These are phyloP conservation scores for Callimorpha dominula DNA, from an alignment of 2,888 invertebrate species.

Conservation along the genomic window DNA sequence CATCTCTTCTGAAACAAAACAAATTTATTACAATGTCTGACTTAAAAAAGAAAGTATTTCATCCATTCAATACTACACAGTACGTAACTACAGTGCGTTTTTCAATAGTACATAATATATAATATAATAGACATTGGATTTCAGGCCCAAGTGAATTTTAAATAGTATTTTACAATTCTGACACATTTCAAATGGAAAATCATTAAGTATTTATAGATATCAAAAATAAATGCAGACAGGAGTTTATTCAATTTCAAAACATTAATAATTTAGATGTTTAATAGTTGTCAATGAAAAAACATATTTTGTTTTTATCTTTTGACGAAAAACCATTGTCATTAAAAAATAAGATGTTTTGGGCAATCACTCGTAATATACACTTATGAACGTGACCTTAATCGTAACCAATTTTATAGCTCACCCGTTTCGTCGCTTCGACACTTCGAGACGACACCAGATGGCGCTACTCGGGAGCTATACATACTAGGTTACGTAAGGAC, in stretches of 20 bases:
- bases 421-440: constrained; percentile 61
- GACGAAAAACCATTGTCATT: background rate
- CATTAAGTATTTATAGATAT: background rate
- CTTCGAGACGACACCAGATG: constrained; percentile 60
- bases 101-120: background rate
- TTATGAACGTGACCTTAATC: constrained; percentile 52
- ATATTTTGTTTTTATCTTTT: background rate
- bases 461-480: constrained; percentile 33
- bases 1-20: no score
- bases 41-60: no score
- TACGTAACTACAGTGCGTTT: no score
- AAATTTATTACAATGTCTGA: no score
- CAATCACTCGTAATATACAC: background rate
- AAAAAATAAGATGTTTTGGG: background rate
- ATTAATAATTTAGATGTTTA: no score
- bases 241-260: background rate
- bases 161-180: background rate
- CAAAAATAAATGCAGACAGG: background rate
- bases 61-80: no score
- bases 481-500: constrained; percentile 42
- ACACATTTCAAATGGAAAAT: background rate
- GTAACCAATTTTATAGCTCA: constrained; percentile 66
- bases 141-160: background rate
- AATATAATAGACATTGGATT: background rate
- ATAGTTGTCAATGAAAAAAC: no score